A percentile compares a stretch with the other conserved stretches of the same genome.
Conservation (phyloP, 2,113 vertebrate species). For the Colaptes auratus region DNA sequence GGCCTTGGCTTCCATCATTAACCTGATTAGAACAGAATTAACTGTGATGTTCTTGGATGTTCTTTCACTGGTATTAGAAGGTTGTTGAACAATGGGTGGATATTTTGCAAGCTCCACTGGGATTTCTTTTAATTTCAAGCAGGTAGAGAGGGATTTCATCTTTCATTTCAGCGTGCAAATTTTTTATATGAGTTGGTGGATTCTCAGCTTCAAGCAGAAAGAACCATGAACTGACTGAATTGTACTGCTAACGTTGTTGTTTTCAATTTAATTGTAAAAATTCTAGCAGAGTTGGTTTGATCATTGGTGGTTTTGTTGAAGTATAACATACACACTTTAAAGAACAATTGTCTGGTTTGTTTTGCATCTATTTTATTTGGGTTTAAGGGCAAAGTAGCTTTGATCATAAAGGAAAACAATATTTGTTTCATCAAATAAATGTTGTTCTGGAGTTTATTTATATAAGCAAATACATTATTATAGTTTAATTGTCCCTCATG, state of each 20-base stretch:
- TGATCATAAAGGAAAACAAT: background rate
- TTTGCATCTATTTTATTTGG: background rate
- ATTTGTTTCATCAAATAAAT: conserved; percentile 40
- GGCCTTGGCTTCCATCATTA: conserved; percentile 43
- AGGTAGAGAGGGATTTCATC: conserved; percentile 44
- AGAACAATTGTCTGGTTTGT: background rate
- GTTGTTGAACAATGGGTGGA: conserved; percentile 40
- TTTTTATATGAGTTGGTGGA: conserved; percentile 15
- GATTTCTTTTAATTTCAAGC: conserved; percentile 29
- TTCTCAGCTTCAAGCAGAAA: conserved; percentile 8
- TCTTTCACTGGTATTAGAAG: conserved; percentile 51
- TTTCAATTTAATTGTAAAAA: conserved; percentile 1
- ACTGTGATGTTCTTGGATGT: conserved; percentile 47
- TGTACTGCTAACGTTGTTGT: background rate
- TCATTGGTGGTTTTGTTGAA: background rate
- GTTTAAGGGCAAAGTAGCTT: background rate
- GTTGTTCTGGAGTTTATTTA: conserved; percentile 10
- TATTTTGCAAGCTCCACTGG: background rate
- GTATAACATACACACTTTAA: background rate
- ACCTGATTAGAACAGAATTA: conserved; percentile 53
- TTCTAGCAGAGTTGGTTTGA: background rate
- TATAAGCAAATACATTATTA: background rate
- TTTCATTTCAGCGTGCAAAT: conserved; percentile 45
- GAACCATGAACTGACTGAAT: background rate
- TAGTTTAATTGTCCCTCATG: conserved; percentile 33